These are phyloP conservation scores for Chitala chitala DNA, from an alignment of 2,113 vertebrate species.

Conservation along the genomic window DNA sequence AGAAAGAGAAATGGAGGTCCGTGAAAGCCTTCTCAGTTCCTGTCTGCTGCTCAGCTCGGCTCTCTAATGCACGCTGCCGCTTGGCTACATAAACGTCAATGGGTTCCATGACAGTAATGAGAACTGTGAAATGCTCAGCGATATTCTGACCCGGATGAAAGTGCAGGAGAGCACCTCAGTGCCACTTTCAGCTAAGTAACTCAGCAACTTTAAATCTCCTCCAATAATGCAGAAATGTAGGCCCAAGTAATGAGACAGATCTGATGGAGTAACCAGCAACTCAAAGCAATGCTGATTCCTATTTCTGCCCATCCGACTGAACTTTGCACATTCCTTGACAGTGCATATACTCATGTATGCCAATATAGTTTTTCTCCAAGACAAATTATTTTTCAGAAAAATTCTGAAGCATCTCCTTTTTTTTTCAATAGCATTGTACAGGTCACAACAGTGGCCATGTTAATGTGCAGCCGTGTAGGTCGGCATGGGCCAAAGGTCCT, in stretches of 20 bases:
- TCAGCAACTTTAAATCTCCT: background rate
- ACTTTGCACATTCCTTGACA: background rate
- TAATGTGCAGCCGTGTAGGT: background rate
- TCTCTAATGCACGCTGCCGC: constrained; percentile 8
- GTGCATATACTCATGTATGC: background rate
- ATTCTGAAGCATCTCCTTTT: too few relatives aligned
- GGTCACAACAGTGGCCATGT: too few relatives aligned
- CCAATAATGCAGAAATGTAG: background rate
- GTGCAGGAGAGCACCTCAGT: background rate
- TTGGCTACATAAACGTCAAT: constrained; percentile 12
- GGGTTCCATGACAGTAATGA: constrained; percentile 2
- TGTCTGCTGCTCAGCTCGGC: background rate
- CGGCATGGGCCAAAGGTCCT: background rate
- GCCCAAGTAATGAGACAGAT: background rate
- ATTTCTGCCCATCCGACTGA: background rate
- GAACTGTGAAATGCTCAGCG: background rate
- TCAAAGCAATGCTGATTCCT: background rate
- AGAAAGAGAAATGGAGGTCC: background rate
- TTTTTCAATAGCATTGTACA: too few relatives aligned
- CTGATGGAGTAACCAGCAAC: background rate
- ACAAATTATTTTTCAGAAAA: background rate
- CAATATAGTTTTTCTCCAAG: background rate
- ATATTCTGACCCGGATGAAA: constrained; percentile 5
- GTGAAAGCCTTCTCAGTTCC: background rate
- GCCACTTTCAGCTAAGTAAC: constrained; percentile 15